These are phyloP conservation scores for Megaleporinus macrocephalus DNA, from an alignment of 2,113 vertebrate genomes.

Conservation along the genomic window DNA sequence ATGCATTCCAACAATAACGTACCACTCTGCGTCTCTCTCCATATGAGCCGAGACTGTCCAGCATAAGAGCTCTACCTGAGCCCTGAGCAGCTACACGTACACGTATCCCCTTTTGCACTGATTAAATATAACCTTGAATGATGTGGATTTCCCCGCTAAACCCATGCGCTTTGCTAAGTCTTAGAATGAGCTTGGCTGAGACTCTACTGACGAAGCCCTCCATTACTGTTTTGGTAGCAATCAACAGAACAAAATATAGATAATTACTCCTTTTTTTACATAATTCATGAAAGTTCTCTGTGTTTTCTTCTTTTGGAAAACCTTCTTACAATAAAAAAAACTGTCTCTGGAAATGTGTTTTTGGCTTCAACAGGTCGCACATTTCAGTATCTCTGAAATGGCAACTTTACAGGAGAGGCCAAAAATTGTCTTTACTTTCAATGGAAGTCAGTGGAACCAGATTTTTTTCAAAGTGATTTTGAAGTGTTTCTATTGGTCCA, in stretches of 20 bases:
- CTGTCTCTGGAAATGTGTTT: too few relatives aligned
- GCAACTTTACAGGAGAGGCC: too few relatives aligned
- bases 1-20: slow-evolving; percentile 49
- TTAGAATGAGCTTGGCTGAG: not conserved
- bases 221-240: slow-evolving; percentile 30
- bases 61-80: slow-evolving; percentile 41
- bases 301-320: slow-evolving; percentile 20
- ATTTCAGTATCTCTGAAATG: too few relatives aligned
- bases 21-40: slow-evolving; percentile 14
- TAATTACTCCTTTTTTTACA: slow-evolving; percentile 13
- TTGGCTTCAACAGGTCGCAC: too few relatives aligned
- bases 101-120: slow-evolving; percentile 50
- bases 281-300: slow-evolving; percentile 18
- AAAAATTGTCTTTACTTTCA: too few relatives aligned
- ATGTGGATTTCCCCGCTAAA: slow-evolving; percentile 54
- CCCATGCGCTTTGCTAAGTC: slow-evolving; percentile 13
- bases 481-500: too few relatives aligned
- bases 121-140: slow-evolving; percentile 62
- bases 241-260: slow-evolving; percentile 14
- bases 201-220: not conserved
- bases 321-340: too few relatives aligned
- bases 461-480: too few relatives aligned
- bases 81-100: slow-evolving; percentile 50
- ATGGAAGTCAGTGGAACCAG: too few relatives aligned
- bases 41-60: slow-evolving; percentile 30